Evolutionary conservation across 2,888 invertebrate genomes (phyloP), one percentile per base, ranked within the genome.

Genomic region (Stegophylla sp.): DNA sequence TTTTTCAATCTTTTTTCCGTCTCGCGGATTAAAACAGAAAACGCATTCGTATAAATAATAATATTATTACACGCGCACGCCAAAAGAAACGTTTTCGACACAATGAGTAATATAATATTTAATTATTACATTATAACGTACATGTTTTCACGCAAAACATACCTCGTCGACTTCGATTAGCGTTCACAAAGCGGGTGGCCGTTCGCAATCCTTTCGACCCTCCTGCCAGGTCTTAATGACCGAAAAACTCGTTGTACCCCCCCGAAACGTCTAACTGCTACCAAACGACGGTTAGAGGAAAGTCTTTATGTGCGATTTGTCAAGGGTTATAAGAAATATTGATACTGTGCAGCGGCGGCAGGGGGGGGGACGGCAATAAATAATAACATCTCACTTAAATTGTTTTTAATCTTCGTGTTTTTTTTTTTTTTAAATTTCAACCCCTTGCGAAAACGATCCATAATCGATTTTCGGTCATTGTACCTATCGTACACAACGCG

Each of bases 311-410:
- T 5, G 61, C 69, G 71, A 79, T 79, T 79, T 79, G 79, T 79
- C 79, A 79, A 69, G 69, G 76, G 66, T 34, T 34, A 34, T 34
- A 63, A 74, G 48, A 74, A 63, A 63, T 74, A 74, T 74, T 34
- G 74, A 74, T 48, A 63, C 63, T 3, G 43, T 61, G 10, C 51
- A 12, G 34, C 5, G 61, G 28, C 12, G 3, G 43, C 23, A 17
- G 28, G 23, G 13, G 34, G 20, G 5, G 23, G 53, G 20, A 20
- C 15, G 41, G 79, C 61, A 79, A 79, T 79, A 79, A 79, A 79
- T 79, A 79, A 79, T 79, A 79, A 79, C 79, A 71, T 79, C 79
- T 79, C 61, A 79, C 69, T 79, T 59, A 69, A 71, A 79, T 79
- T 41, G 69, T 77, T 77, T 66, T 61, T 28, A 34, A 34, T 34